Evolutionary conservation across 1,140 invertebrate species (phyloP).

Genomic region (Euschistus heros): DNA sequence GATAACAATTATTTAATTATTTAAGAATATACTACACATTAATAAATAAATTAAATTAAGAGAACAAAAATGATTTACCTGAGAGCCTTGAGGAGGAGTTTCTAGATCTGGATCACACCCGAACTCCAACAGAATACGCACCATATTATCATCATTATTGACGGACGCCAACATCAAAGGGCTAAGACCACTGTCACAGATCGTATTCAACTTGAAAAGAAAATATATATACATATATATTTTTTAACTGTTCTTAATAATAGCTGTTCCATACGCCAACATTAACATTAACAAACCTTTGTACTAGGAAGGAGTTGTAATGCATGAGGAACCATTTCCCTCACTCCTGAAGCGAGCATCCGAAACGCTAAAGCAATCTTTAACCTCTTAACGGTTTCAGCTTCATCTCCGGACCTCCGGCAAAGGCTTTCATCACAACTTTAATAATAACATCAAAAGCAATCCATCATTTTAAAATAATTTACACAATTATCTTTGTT

Average conservation of each 20-base stretch:
- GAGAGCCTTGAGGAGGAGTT: slow-evolving; percentile 35
- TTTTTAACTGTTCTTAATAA: not conserved
- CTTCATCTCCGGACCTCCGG: slow-evolving; percentile 41
- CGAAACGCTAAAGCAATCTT: slow-evolving; percentile 70
- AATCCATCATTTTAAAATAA: no score
- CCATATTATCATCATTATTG: slow-evolving; percentile 64
- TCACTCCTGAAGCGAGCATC: slow-evolving; percentile 59
- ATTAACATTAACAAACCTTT: slow-evolving; percentile 37
- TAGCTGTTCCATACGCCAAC: not conserved
- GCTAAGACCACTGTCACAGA: slow-evolving; percentile 67
- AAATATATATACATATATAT: slow-evolving; percentile 1
- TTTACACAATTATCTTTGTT: no score
- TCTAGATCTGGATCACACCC: slow-evolving; percentile 42
- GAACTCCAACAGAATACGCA: slow-evolving; percentile 42
- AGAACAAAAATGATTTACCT: slow-evolving; percentile 34
- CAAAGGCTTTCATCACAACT: slow-evolving; percentile 42
- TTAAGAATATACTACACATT: no score
- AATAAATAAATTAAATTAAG: no score
- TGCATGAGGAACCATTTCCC: slow-evolving; percentile 68
- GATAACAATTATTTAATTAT: no score
- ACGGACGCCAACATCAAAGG: slow-evolving; percentile 71
- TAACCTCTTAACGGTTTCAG: slow-evolving; percentile 47
- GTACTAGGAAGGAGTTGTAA: slow-evolving; percentile 58
- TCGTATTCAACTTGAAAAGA: slow-evolving; percentile 47
- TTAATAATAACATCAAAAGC: no score